Conservation (phyloP, 2,888 invertebrate species). For the Philaethria dido region DNA sequence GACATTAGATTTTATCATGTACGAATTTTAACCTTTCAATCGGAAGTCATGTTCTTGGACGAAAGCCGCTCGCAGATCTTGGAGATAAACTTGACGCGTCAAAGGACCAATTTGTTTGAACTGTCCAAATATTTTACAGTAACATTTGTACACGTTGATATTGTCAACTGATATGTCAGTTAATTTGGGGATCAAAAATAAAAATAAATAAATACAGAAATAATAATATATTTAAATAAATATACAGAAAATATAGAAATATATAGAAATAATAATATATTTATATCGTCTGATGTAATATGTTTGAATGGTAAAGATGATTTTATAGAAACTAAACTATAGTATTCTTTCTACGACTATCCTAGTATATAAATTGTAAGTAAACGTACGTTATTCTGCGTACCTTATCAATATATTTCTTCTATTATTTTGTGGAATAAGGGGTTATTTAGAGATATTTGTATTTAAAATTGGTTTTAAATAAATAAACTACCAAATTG, state of each 20-base stretch:
- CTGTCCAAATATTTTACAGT: conserved; percentile 63
- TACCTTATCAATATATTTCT: no score
- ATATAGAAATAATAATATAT: no score
- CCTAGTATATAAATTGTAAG: no score
- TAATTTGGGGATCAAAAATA: conserved; percentile 32
- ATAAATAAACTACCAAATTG: no score
- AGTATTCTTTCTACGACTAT: no score
- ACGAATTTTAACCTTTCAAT: conserved; percentile 31
- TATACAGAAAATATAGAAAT: no score
- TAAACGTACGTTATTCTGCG: no score
- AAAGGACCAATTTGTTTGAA: conserved; percentile 73
- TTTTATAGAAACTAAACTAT: neutral
- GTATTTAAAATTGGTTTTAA: no score
- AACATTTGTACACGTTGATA: conserved; percentile 64
- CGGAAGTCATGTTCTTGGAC: conserved; percentile 34
- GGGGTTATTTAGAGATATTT: no score
- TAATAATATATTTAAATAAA: no score
- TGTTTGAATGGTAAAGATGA: neutral
- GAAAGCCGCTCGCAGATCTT: conserved; percentile 59
- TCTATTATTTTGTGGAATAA: no score
- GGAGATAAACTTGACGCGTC: conserved; percentile 67
- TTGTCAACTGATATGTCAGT: conserved; percentile 54
- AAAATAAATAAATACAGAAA: neutral
- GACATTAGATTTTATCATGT: conserved; percentile 26
- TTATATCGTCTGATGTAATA: neutral